Conservation (phyloP, 2,888 invertebrate species). For the Entomobrya proxima region DNA sequence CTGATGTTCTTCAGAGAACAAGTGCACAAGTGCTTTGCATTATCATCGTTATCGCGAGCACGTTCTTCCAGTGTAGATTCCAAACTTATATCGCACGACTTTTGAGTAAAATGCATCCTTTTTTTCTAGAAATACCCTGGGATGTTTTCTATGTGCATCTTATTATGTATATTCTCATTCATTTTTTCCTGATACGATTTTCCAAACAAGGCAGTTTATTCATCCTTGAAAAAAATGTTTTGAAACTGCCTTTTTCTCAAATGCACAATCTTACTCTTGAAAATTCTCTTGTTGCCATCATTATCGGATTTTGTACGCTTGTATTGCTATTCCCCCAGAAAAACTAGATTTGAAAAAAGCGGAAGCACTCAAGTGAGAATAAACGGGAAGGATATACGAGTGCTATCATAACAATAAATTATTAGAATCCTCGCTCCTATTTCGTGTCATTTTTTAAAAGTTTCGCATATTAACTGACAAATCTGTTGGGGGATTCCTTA, state of each 20-base stretch:
- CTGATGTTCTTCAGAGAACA: constrained; percentile 20
- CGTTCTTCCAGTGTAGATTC: background rate
- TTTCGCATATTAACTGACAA: background rate
- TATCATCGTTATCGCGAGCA: background rate
- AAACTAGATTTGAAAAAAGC: background rate
- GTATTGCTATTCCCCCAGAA: constrained; percentile 2
- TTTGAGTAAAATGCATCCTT: background rate
- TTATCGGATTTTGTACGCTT: constrained; percentile 24
- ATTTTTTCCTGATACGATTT: background rate
- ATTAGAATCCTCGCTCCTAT: background rate
- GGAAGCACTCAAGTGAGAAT: background rate
- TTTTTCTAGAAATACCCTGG: too few species aligned
- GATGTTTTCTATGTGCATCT: background rate
- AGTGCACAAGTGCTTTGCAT: background rate
- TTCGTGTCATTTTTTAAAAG: background rate
- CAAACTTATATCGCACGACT: background rate
- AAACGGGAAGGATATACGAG: background rate
- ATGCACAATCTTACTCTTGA: background rate
- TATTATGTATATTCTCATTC: background rate
- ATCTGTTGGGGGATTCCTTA: background rate
- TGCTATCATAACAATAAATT: constrained; percentile 24
- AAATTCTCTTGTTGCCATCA: constrained; percentile 16
- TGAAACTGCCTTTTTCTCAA: background rate
- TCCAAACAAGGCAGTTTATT: constrained; percentile 1
- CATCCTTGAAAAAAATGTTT: background rate